Evolutionary conservation across 2,888 invertebrate species (phyloP), one percentile per base, ranked within the genome.

Genomic region (Meteorus cinctellus): DNA sequence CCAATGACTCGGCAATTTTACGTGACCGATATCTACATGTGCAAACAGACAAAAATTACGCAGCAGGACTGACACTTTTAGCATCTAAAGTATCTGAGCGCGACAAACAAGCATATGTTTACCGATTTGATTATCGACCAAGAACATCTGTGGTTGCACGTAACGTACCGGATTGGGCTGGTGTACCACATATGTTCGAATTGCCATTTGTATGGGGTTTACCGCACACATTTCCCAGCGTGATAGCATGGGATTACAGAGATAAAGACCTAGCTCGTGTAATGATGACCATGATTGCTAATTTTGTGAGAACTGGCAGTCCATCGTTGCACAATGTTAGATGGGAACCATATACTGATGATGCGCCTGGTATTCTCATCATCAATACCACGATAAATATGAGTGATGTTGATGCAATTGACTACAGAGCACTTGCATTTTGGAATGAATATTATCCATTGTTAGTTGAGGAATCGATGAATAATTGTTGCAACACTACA

Each of bases 381-480:
- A 93, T 96, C 67, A 94, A 96, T 86, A 92, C 94, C 70, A 95
- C 93, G 82, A 95, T 96, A 84, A 94, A 94, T 78, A 95, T 96
- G 93, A 94, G 94, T 82, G 93, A 94, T 81, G 88, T 92, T 0
- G 91, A 90, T 2, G 92, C 91, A 41, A 91, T 96, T 41, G 94
- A 96, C 89, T 95, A 95, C 84, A 94, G 94, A 84, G 93, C 95
- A 29, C 92, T 96, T 79, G 93, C 94, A 79, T 96, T 96, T 90
- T 96, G 96, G 96, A 95, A 95, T 82, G 93, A 94, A 78, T 95
- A 95, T 87, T 96, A 95, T 86, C 96, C 96, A 0, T 94, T 92
- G 89, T 93, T 96, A 59, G 90, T 95, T 14, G 92, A 93, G 83
- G 93, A 94, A 78, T 94, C 95, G 0, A 93, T 93, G 4, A 84